Evolutionary conservation across 2,797 vertebrate species (phyloP).

Genomic region (Cossypha dichroa): DNA sequence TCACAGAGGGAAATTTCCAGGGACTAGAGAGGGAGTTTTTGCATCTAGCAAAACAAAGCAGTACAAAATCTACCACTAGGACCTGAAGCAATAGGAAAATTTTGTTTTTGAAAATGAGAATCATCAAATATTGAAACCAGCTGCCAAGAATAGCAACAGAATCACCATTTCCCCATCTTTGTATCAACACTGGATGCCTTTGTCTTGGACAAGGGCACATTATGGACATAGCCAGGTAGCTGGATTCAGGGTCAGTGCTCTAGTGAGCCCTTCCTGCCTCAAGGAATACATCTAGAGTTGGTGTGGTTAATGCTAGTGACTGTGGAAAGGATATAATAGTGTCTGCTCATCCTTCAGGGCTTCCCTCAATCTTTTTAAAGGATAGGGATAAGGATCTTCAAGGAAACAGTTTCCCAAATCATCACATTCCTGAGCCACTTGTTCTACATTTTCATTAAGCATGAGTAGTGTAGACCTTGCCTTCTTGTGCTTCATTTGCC

Average conservation of each 20-base stretch:
- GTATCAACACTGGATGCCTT: not conserved
- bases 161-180: not conserved
- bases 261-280: not conserved
- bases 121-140: not conserved
- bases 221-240: not conserved
- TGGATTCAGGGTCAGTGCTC: not conserved
- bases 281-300: not conserved
- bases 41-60: constrained; percentile 42
- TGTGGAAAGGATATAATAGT: not conserved
- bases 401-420: not conserved
- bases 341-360: not conserved
- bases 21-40: constrained; percentile 12
- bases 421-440: not conserved
- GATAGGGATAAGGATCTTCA: not conserved
- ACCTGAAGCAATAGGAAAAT: constrained; percentile 42
- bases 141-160: not conserved
- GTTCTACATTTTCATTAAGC: not conserved
- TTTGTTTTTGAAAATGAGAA: not conserved
- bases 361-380: not conserved
- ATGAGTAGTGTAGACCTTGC: not conserved
- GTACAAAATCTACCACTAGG: not conserved
- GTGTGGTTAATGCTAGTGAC: not conserved
- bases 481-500: not conserved
- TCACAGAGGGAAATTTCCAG: constrained; percentile 30
- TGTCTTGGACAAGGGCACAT: not conserved